phyloP scores from a whole-genome alignment of 1,140 invertebrate species.

The Nebria ingens region DNA sequence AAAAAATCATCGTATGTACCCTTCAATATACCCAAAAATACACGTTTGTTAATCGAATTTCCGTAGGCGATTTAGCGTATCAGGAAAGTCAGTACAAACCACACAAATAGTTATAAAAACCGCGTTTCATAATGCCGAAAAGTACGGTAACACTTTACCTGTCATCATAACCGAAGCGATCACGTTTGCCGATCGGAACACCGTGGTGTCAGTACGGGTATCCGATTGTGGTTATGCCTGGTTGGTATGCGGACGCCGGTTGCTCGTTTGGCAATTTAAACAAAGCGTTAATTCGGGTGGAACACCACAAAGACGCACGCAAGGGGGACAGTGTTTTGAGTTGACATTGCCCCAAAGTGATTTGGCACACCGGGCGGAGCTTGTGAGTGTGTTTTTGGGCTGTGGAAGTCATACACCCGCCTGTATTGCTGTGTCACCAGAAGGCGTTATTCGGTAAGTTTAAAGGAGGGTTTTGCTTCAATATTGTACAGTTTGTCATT shows the following conservation, averaged over 20 bases:
- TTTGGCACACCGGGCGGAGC: slow-evolving; percentile 79
- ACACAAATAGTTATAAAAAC: slow-evolving; percentile 61
- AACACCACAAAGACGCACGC: slow-evolving; percentile 33
- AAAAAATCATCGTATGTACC: slow-evolving; percentile 10
- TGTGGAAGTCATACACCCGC: slow-evolving; percentile 49
- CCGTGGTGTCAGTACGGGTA: slow-evolving; percentile 40
- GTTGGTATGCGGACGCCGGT: slow-evolving; percentile 74
- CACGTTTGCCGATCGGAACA: slow-evolving; percentile 64
- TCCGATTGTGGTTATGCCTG: slow-evolving; percentile 50
- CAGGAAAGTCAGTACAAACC: slow-evolving; percentile 50
- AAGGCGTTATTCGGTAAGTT: slow-evolving; percentile 51
- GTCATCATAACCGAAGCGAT: slow-evolving; percentile 80
- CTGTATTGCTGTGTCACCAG: slow-evolving; percentile 86
- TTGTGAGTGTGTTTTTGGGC: slow-evolving; percentile 66
- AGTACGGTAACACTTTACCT: slow-evolving; percentile 67
- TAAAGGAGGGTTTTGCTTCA: too few relatives aligned
- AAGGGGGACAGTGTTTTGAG: slow-evolving; percentile 59
- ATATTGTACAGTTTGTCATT: neutral
- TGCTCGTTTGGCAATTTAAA: slow-evolving; percentile 82
- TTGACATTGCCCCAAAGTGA: slow-evolving; percentile 83
- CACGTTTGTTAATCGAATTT: slow-evolving; percentile 8
- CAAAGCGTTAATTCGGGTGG: slow-evolving; percentile 29
- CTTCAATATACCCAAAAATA: neutral
- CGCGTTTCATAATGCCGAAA: slow-evolving; percentile 55
- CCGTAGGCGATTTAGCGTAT: slow-evolving; percentile 45